Evolutionary conservation across 2,888 invertebrate species (phyloP).

Genomic region (Drosophila eohydei): DNA sequence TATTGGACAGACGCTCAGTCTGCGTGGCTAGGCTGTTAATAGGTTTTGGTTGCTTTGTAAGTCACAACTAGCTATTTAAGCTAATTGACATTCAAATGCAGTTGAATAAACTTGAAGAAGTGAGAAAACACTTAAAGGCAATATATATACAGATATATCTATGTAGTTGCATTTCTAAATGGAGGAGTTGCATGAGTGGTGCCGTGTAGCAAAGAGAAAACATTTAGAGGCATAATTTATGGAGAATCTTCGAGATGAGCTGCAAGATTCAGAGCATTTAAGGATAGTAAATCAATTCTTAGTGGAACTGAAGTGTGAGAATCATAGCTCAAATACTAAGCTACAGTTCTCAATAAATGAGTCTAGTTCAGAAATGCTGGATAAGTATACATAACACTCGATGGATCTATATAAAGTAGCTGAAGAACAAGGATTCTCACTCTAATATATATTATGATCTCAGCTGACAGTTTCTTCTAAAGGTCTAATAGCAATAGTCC

Average conservation of each 20-base stretch:
- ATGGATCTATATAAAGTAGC: not conserved
- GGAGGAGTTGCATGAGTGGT: not conserved
- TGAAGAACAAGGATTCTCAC: not conserved
- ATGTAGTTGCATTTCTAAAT: not conserved
- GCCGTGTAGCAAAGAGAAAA: too few relatives aligned
- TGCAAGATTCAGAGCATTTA: too few relatives aligned
- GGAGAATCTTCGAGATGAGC: too few relatives aligned
- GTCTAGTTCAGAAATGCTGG: not conserved
- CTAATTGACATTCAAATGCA: conserved; percentile 80
- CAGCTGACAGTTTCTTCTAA: too few relatives aligned
- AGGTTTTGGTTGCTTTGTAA: conserved; percentile 65
- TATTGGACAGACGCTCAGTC: conserved; percentile 36
- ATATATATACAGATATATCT: not conserved
- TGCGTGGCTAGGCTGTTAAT: conserved; percentile 53
- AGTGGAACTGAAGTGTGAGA: too few relatives aligned
- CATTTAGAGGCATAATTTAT: too few relatives aligned
- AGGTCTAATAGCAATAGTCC: too few relatives aligned
- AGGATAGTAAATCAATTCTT: too few relatives aligned
- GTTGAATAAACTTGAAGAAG: conserved; percentile 68
- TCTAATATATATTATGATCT: too few relatives aligned
- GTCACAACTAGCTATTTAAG: conserved; percentile 78
- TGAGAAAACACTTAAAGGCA: conserved; percentile 4
- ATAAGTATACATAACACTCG: not conserved
- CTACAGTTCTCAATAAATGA: not conserved
- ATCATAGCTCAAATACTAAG: not conserved